phyloP scores from a whole-genome alignment of 2,113 vertebrate genomes.

The rat (Rattus norvegicus) region GRCr8 NC_086027.1:96619501-96620000 shows the following conservation, averaged over 20 bases:
- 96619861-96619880: not conserved
- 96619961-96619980: no score
- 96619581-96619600: no score
- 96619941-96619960: not conserved
- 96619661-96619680: no score
- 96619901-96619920: not conserved
- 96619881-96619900: not conserved
- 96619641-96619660: no score
- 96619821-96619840: not conserved
- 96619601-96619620: no score
- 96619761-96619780: not conserved
- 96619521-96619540: no score
- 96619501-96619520: no score
- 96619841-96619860: accelerated
- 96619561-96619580: no score
- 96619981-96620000: accelerated
- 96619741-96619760: not conserved
- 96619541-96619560: no score
- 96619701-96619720: not conserved
- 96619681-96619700: no score
- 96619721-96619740: not conserved
- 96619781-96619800: accelerated
- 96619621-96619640: no score
- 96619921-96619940: accelerated
- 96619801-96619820: accelerated